Evolutionary conservation across 2,888 invertebrate species (phyloP), one percentile per base, ranked within the genome.

Genomic region (Phorcus lineatus): DNA sequence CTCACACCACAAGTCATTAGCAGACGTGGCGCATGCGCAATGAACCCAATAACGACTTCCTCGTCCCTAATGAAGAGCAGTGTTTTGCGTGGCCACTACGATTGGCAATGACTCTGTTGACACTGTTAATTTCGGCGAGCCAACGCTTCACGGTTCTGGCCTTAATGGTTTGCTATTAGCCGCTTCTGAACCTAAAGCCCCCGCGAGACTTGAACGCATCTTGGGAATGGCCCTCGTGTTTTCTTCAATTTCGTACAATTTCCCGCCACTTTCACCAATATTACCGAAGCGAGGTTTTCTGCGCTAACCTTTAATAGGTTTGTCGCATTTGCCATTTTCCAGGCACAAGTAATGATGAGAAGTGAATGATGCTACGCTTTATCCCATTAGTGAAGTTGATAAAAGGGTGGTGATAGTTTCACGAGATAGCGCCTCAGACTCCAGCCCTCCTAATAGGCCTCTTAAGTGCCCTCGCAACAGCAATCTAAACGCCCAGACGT

Each of bases 231-330:
- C 75, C 79, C 76, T 47, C 40, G 76, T 76, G 79, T 74, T 74
- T 79, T 74, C 79, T 79, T 79, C 79, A 66, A 79, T 81, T 81
- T 81, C 81, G 79, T 76, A 81, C 81, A 36, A 78, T 67, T 74
- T 74, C 79, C 76, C 79, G 70, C 67, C 79, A 54, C 55, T 80
- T 54, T 53, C 54, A 28, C 28, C 31, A 67, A 54, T 28, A 70
- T 53, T 24, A 62, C 31, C 66, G 13, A 76, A 53, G 80, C 52
- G 54, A 53, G 76, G 17, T 55, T n/a, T 54, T 76, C 76, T 67
- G 52, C 36, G 67, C 52, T 53, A n/a, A 22, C n/a, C 28, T 52
- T 76, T 80, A 80, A 80, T 77, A 77, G 77, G 66, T 62, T 77
- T 62, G 80, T 47, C 62, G 53, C 75, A 62, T 76, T 76, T 40